Base-by-base conservation (phyloP, 2,113 vertebrate species). In the Mystacornis crossleyi region DNA sequence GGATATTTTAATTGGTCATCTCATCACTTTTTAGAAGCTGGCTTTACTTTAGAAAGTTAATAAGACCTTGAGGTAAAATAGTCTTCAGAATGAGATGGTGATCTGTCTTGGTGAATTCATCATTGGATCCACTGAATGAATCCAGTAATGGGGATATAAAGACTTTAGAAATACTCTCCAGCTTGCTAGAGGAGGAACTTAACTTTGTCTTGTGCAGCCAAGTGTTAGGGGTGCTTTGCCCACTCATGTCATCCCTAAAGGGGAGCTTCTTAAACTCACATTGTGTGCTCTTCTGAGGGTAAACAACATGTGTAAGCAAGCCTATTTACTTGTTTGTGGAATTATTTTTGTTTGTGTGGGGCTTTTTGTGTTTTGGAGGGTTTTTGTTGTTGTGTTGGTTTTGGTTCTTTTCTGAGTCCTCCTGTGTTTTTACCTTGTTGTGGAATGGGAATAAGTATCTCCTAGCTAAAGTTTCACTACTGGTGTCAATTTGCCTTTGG, bases 1-100 rank as follows among this genome's bases (percentile, higher is more conserved):
- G 54, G 45, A 42, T 95, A 77, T 86, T 87, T 43, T 90, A 92
- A 80, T 73, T 90, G 79, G 71, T 61, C 36, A 42, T 94, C 88
- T 93, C n/a, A 6, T 81, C 61, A 54, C 58, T 82, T 69, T 69
- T 72, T 50, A 77, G 62, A 72, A 86, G 28, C 26, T 18, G 17
- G 3, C 42, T 70, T 91, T 65, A 48, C 40, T 94, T 94, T 14
- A 64, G 36, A 18, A 88, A 81, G 62, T 65, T 93, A 65, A 4
- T 60, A 74, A 75, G 64, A 73, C 81, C 71, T 91, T 80, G 54
- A 90, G 71, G 58, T 90, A 80, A 82, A 81, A 85, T 45, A 81
- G 10, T 75, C 18, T 91, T 81, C 42, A 91, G 48, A 95, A 67
- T 23, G 65, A 93, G 62, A 54, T 28, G 12, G 33, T 69, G 54